These are phyloP conservation scores for Cynaeus angustus DNA, from an alignment of 2,888 invertebrate genomes.

Conservation along the genomic window DNA sequence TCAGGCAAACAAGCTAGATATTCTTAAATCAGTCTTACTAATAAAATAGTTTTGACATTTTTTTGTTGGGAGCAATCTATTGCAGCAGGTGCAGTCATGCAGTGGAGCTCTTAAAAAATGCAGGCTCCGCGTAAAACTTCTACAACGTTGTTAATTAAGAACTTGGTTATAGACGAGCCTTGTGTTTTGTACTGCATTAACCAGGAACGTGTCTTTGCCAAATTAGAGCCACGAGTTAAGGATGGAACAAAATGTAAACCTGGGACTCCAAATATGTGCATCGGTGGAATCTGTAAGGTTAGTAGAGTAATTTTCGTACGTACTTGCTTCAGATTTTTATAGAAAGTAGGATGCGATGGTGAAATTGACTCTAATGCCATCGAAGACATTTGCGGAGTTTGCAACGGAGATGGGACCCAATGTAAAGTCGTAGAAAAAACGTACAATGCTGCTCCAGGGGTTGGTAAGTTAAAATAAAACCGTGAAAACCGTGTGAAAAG, in stretches of 20 bases:
- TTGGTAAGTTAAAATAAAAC: slow-evolving; percentile 55
- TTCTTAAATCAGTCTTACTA: no score
- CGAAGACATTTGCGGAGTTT: slow-evolving; percentile 81
- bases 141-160: background rate
- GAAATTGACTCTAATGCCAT: slow-evolving; percentile 77
- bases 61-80: no score
- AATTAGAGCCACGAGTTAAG: slow-evolving; percentile 75
- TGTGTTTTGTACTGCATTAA: slow-evolving; percentile 79
- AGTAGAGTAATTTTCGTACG: slow-evolving; percentile 56
- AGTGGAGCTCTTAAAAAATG: background rate
- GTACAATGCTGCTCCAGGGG: slow-evolving; percentile 70
- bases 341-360: slow-evolving; percentile 82
- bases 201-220: slow-evolving; percentile 74
- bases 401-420: slow-evolving; percentile 80
- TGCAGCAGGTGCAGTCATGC: no score
- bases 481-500: background rate
- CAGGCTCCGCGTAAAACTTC: background rate
- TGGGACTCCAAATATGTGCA: slow-evolving; percentile 78
- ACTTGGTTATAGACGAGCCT: slow-evolving; percentile 69
- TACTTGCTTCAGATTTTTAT: background rate
- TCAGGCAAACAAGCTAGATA: background rate
- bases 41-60: no score
- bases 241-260: slow-evolving; percentile 80
- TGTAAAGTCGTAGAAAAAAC: slow-evolving; percentile 76
- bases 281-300: slow-evolving; percentile 78